Evolutionary conservation across 2,797 vertebrate species (phyloP).

Genomic region (Phalanger gymnotis): DNA sequence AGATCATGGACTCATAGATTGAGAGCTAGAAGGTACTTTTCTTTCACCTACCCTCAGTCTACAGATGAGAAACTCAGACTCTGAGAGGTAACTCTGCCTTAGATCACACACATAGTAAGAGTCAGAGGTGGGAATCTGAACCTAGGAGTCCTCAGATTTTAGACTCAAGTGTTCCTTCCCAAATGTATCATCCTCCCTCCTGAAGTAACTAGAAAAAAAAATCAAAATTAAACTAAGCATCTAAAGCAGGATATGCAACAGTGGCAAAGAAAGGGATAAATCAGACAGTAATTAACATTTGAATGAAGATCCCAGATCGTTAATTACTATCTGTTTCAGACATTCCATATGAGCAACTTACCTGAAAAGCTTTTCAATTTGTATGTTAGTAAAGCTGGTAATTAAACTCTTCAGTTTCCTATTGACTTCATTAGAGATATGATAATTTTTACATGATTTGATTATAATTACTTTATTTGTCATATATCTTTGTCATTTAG

Average conservation of each 20-base stretch:
- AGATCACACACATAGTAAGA: neutral
- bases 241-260: slow-evolving; percentile 72
- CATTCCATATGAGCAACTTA: slow-evolving; percentile 69
- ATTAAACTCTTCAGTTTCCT: slow-evolving; percentile 77
- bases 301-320: slow-evolving; percentile 65
- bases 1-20: neutral
- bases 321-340: slow-evolving; percentile 73
- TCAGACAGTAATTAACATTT: slow-evolving; percentile 68
- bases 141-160: neutral
- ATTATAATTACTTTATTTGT: slow-evolving; percentile 71
- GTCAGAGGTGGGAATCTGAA: neutral
- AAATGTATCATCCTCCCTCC: neutral
- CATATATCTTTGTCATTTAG: slow-evolving; percentile 65
- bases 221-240: slow-evolving; percentile 49
- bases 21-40: neutral
- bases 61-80: neutral
- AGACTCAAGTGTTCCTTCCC: neutral
- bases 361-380: slow-evolving; percentile 78
- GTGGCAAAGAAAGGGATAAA: slow-evolving; percentile 51
- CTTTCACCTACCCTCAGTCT: neutral
- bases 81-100: neutral
- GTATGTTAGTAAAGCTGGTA: slow-evolving; percentile 63
- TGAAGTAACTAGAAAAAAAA: neutral
- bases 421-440: slow-evolving; percentile 72
- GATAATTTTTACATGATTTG: slow-evolving; percentile 61